phyloP scores from a whole-genome alignment of 2,113 vertebrate genomes.

The Rhegmatorhina hoffmannsi region DNA sequence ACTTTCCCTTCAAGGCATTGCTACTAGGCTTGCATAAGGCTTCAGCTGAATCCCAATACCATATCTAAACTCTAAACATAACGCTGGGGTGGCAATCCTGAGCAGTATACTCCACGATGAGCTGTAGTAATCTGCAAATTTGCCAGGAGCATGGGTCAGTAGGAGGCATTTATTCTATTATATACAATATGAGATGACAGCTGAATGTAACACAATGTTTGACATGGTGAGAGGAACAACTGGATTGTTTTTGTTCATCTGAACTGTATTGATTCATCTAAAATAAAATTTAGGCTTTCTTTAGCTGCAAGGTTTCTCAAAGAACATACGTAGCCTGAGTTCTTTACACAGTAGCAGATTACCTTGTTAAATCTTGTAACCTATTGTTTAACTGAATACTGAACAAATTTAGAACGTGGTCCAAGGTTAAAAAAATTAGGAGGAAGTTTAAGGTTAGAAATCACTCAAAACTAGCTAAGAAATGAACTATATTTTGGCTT shows the following conservation, averaged over 20 bases:
- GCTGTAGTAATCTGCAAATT: neutral
- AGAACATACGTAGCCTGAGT: neutral
- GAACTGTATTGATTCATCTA: neutral
- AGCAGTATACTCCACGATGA: neutral
- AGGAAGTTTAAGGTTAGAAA: neutral
- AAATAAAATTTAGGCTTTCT: neutral
- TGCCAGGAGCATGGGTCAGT: neutral
- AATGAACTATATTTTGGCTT: neutral
- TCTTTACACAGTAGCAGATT: neutral
- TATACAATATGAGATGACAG: neutral
- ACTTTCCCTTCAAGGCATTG: neutral
- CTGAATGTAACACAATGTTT: neutral
- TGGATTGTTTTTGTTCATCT: neutral
- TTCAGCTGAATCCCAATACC: neutral
- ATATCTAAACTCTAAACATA: neutral
- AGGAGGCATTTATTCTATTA: neutral
- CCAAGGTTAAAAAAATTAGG: neutral
- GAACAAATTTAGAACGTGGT: neutral
- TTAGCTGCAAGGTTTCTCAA: neutral
- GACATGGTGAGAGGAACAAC: neutral
- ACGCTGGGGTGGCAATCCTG: neutral
- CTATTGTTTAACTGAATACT: neutral
- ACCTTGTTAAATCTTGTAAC: neutral
- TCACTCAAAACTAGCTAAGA: neutral
- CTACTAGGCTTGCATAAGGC: neutral